A percentile compares a stretch with the other conserved stretches of the same genome.
Evolutionary conservation across 1,140 invertebrate genomes (phyloP).

Genomic region (Adelges cooleyi): DNA sequence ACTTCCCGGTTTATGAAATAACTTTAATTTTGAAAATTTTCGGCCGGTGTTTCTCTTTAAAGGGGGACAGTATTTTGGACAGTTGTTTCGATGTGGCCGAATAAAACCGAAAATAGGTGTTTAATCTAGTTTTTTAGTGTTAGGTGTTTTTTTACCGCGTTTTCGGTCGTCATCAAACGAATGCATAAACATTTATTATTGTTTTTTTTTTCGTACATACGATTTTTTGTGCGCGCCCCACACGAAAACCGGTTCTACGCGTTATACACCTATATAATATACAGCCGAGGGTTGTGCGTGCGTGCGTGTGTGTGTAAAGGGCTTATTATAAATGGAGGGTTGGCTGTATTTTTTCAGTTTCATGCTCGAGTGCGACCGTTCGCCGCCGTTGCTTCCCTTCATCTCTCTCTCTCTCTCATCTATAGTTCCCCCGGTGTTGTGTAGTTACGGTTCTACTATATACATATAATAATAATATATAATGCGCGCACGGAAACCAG

Average conservation of each 20-base stretch:
- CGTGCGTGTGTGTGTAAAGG: slow-evolving; percentile 8
- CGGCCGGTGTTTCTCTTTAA: too few relatives aligned
- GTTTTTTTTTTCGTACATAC: slow-evolving; percentile 2
- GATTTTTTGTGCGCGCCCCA: slow-evolving; percentile 3
- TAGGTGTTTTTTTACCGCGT: too few relatives aligned
- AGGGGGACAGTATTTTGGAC: too few relatives aligned
- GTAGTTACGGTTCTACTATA: too few relatives aligned
- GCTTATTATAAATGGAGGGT: slow-evolving; percentile 24
- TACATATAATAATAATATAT: background rate
- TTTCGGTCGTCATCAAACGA: background rate
- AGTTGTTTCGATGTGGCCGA: too few relatives aligned
- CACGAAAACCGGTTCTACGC: slow-evolving; percentile 11
- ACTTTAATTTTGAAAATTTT: too few relatives aligned
- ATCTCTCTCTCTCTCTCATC: too few relatives aligned
- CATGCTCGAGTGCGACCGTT: slow-evolving; percentile 15
- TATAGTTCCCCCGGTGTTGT: too few relatives aligned
- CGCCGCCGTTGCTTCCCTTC: background rate
- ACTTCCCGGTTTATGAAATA: too few relatives aligned
- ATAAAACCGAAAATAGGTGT: too few relatives aligned
- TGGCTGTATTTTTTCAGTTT: slow-evolving; percentile 21
- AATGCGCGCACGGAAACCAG: background rate
- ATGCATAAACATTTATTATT: slow-evolving; percentile 10
- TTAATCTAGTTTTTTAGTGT: too few relatives aligned
- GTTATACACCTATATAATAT: background rate
- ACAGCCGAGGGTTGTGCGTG: slow-evolving; percentile 8